Evolutionary conservation across 2,888 invertebrate genomes (phyloP), one percentile per base, ranked within the genome.

Genomic region (Caenorhabditis sp.): DNA sequence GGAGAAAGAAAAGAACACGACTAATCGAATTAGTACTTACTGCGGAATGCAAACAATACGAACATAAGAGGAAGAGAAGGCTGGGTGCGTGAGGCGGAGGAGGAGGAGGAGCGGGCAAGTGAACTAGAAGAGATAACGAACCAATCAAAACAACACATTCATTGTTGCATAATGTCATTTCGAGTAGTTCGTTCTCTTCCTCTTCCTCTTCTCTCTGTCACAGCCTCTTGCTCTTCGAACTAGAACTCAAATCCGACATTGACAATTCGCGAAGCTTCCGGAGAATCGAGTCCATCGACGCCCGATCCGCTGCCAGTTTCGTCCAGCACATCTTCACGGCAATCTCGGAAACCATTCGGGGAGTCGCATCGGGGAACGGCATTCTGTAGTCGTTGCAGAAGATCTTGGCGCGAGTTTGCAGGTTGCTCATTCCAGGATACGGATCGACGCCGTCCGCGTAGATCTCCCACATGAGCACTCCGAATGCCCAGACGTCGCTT

Each of bases 361-460:
- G 83, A 2, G 71, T 71, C 13, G 44, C 87, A 82, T 86, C 82
- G 1, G 89, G 88, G 80, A 89, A 87, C 55, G 84, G 77, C 90
- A 90, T 89, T 20, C 89, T 77, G 60, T 90, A 89, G 65, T 88
- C 83, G 50, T 88, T 86, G 53, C 87, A 83, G 35, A 89, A 83
- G 56, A 90, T 86, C 80, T 88, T 88, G 67, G 89, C 90, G n/a
- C 89, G 77, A 11, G 89, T 88, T 69, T 89, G 88, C 8, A 90
- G 28, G 47, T 88, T 85, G 22, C 76, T 82, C 70, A 89, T 80
- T 24, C 89, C 89, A 8, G 89, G 88, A 69, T 89, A 90, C 0
- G 90, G 90, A 51, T 90, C 90, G 0, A 74, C 65, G 2, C 90
- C 90, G 56, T 89, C 87, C 4, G 86, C 79, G 70, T 89, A 89